phyloP scores from a whole-genome alignment of 2,113 vertebrate genomes.

The Mus musculus region GRCm39 chr16:69886501-69887000 shows the following conservation, averaged over 20 bases:
- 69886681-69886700: background rate
- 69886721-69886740: background rate
- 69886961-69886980: background rate
- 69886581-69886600: background rate
- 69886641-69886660: background rate
- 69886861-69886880: background rate
- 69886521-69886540: background rate
- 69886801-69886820: background rate
- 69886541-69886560: background rate
- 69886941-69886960: background rate
- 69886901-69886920: background rate
- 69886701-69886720: background rate
- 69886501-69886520: background rate
- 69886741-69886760: background rate
- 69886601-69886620: background rate
- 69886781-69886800: background rate
- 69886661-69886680: background rate
- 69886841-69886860: background rate
- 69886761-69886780: background rate
- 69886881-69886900: background rate
- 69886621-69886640: background rate
- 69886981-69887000: background rate
- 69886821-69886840: background rate
- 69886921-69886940: background rate
- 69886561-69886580: background rate